Percentiles rank a stretch among this genome's conserved stretches.
Evolutionary conservation across 2,113 vertebrate species (phyloP).

Genomic region (Plestiodon gilberti): DNA sequence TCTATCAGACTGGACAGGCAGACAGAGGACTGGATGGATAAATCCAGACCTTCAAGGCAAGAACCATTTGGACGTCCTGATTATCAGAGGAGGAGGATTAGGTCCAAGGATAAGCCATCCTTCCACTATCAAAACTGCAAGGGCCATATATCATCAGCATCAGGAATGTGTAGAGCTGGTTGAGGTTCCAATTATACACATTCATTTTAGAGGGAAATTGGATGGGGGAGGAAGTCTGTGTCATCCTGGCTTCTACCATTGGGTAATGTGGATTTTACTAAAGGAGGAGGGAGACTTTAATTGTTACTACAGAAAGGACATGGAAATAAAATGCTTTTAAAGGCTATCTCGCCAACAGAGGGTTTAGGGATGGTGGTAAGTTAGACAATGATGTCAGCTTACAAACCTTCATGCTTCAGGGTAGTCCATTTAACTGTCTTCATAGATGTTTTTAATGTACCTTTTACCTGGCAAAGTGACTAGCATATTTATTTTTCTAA

Average conservation of each 20-base stretch:
- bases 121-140: slow-evolving; percentile 39
- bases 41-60: slow-evolving; percentile 59
- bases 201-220: background rate
- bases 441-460: background rate
- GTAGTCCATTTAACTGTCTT: background rate
- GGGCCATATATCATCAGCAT: background rate
- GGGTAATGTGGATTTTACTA: background rate
- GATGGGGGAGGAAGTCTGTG: background rate
- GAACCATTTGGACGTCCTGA: slow-evolving; percentile 48
- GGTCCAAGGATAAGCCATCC: slow-evolving; percentile 48
- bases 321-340: background rate
- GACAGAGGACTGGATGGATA: slow-evolving; percentile 53
- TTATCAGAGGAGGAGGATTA: slow-evolving; percentile 69
- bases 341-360: background rate
- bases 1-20: slow-evolving; percentile 81
- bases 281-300: background rate
- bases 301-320: background rate
- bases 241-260: background rate
- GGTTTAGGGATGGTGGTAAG: background rate
- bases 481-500: background rate
- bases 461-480: background rate
- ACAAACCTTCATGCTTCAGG: background rate
- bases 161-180: background rate
- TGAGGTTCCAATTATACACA: slow-evolving; percentile 19
- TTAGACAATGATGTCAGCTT: background rate